These are phyloP conservation scores for Xenopus laevis DNA, from an alignment of 2,113 vertebrate species.

Conservation along the genomic window DNA sequence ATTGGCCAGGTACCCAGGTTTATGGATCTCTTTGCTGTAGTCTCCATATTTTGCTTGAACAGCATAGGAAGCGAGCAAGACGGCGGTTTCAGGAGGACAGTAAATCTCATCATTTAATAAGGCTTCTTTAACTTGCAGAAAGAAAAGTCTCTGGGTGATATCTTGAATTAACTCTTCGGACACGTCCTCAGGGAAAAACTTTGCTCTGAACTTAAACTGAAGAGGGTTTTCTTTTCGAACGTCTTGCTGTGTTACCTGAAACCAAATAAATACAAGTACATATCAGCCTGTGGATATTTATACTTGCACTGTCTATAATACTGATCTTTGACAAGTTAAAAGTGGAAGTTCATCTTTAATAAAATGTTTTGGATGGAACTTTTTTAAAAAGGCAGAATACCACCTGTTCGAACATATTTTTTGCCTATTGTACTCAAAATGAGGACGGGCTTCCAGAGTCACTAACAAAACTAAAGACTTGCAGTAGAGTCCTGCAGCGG, in stretches of 20 bases:
- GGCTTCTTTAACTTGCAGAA: slow-evolving; percentile 96
- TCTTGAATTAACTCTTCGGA: slow-evolving; percentile 97
- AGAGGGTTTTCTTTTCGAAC: slow-evolving; percentile 96
- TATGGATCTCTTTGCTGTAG: slow-evolving; percentile 87
- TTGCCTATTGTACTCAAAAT: too few relatives aligned
- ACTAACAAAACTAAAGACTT: too few relatives aligned
- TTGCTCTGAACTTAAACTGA: slow-evolving; percentile 94
- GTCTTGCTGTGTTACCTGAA: slow-evolving; percentile 92
- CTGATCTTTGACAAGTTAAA: too few relatives aligned
- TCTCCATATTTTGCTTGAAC: slow-evolving; percentile 95
- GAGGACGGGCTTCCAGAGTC: too few relatives aligned
- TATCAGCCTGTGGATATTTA: too few relatives aligned
- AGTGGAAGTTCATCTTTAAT: too few relatives aligned
- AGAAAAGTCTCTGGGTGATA: slow-evolving; percentile 96
- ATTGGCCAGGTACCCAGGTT: slow-evolving; percentile 86
- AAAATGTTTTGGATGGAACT: too few relatives aligned
- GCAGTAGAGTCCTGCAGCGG: too few relatives aligned
- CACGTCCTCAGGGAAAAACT: slow-evolving; percentile 97
- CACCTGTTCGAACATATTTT: too few relatives aligned
- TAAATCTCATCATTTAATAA: slow-evolving; percentile 97
- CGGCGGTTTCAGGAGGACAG: slow-evolving; percentile 94
- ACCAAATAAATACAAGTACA: slow-evolving; percentile 21
- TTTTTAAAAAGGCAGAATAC: too few relatives aligned
- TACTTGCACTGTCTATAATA: too few relatives aligned
- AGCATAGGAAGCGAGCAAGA: slow-evolving; percentile 89